Conservation (phyloP, 2,113 vertebrate genomes). For the Semnornis frantzii region DNA sequence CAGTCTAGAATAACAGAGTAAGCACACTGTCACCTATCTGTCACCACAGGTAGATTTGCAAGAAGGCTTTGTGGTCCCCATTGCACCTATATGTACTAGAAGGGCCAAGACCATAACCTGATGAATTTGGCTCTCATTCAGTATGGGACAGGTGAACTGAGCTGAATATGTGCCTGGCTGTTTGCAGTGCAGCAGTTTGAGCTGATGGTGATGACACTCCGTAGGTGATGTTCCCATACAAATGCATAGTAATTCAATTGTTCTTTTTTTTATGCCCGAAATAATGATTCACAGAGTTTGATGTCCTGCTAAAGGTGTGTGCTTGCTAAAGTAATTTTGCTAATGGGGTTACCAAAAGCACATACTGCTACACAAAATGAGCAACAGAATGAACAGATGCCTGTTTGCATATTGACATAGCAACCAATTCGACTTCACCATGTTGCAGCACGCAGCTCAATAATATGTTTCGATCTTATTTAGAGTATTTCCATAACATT, state of each 20-base stretch:
- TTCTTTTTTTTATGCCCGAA: not conserved
- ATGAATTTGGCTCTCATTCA: rapidly evolving
- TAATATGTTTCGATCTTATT: not conserved
- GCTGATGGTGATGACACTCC: not conserved
- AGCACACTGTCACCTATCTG: rapidly evolving
- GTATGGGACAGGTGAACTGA: rapidly evolving
- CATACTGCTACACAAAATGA: not conserved
- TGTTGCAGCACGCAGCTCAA: not conserved
- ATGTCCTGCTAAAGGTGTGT: not conserved
- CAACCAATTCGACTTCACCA: not conserved
- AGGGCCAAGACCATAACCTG: not conserved
- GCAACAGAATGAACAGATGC: not conserved
- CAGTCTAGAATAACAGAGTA: not conserved
- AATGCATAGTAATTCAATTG: not conserved
- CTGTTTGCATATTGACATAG: not conserved
- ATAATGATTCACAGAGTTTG: not conserved
- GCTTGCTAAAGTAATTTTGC: not conserved
- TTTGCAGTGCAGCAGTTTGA: not conserved
- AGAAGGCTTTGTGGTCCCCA: not conserved
- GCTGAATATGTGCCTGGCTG: not conserved
- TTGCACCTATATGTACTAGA: not conserved
- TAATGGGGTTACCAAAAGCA: not conserved
- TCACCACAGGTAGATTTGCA: not conserved
- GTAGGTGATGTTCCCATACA: not conserved
- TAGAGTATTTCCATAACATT: not conserved